Percentiles rank a stretch among this genome's conserved stretches.
Evolutionary conservation across 2,113 vertebrate species (phyloP).

Genomic region (Sinocyclocheilus anshuiensis): DNA sequence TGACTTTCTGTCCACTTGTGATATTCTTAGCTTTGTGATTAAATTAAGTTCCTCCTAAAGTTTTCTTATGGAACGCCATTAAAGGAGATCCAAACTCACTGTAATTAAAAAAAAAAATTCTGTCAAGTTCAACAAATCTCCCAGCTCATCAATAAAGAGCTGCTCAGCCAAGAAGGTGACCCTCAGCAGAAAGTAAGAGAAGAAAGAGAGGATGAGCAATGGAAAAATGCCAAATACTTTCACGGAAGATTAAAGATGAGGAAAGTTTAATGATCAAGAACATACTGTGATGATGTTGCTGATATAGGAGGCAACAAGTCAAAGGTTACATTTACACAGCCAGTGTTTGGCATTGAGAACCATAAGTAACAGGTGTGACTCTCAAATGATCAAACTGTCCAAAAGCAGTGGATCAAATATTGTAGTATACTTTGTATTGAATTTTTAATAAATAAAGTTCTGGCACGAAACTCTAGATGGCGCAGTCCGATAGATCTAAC

Average conservation of each 20-base stretch:
- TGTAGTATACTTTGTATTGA: no score
- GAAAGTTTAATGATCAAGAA: background rate
- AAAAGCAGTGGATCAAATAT: no score
- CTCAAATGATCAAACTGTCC: no score
- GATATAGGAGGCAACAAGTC: background rate
- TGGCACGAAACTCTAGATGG: no score
- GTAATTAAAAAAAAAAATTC: background rate
- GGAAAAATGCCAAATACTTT: background rate
- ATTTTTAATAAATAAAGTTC: no score
- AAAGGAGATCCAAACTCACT: background rate
- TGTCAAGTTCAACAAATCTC: conserved; percentile 25
- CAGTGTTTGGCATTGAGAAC: background rate
- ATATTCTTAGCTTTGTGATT: background rate
- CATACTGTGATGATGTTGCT: background rate
- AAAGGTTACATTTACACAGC: background rate
- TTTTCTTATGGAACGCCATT: background rate
- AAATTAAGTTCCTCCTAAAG: background rate
- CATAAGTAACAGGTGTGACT: background rate
- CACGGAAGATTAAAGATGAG: background rate
- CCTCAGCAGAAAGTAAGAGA: background rate
- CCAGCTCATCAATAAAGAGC: background rate
- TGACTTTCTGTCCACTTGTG: background rate
- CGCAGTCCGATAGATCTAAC: no score
- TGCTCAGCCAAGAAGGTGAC: conserved; percentile 33
- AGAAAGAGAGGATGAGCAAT: background rate